Percentiles rank a stretch among this genome's conserved stretches.
Conservation (phyloP, 2,113 vertebrate species). For the Haliaeetus leucogaster region DNA sequence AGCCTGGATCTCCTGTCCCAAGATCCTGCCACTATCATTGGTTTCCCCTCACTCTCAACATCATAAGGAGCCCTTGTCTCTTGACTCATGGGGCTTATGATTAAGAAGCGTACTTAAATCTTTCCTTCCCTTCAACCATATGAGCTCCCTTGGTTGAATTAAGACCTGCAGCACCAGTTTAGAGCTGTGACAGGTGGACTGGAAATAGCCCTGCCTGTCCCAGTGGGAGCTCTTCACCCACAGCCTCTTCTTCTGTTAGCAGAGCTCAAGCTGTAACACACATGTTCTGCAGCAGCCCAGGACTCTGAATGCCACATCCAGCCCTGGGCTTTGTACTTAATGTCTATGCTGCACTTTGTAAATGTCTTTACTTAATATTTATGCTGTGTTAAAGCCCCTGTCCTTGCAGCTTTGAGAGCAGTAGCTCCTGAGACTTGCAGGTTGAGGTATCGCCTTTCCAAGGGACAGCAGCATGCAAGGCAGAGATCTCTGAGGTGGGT, state of each 20-base stretch:
- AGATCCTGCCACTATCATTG: fast-evolving
- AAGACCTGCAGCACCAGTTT: neutral
- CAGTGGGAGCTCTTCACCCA: neutral
- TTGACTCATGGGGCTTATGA: fast-evolving
- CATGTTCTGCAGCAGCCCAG: neutral
- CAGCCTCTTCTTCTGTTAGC: neutral
- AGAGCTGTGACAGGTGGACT: neutral
- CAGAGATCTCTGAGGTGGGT: neutral
- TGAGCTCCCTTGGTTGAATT: neutral
- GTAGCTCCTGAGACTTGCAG: neutral
- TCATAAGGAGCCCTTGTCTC: neutral
- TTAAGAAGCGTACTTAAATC: neutral
- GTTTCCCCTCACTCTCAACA: neutral
- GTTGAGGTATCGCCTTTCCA: neutral
- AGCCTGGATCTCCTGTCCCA: neutral
- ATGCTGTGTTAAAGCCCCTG: neutral
- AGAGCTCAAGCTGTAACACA: neutral
- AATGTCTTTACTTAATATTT: neutral
- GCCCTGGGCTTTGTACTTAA: neutral
- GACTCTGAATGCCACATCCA: neutral
- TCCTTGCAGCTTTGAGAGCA: neutral
- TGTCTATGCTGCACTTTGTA: neutral
- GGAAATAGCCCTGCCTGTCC: neutral
- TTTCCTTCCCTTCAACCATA: neutral
- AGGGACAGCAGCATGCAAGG: neutral